Evolutionary conservation across 2,113 vertebrate species (phyloP), one percentile per base, ranked within the genome.

Genomic region (Sinocyclocheilus rhinocerous): DNA sequence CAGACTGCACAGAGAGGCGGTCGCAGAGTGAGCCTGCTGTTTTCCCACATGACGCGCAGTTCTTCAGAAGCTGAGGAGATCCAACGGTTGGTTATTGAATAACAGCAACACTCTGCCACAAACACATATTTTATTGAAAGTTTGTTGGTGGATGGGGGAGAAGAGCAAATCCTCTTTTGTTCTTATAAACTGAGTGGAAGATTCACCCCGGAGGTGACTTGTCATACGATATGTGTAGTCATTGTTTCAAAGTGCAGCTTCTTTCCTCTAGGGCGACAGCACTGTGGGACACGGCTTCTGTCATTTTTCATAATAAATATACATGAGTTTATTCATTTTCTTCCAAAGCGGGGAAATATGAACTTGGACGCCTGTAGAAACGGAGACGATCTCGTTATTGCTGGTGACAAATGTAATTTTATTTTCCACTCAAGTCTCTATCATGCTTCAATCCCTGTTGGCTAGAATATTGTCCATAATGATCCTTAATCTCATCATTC

Each of bases 321-420:
- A 89, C 83, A 87, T 78, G 83, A 89, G 61, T 85, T 87, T 82
- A 80, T 84, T 84, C 81, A 81, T 67, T 36, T 67, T 15, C 4
- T 65, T 55, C 45, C 24, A 83, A 80, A 73, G 57, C 4, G 6
- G n/a, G 63, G 73, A 55, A 81, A 85, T 83, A n/a, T 67, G 6
- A 57, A 65, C 63, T 45, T 57, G 61, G 69, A 24, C 57, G 24
- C 24, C 75, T 52, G 72, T 77, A 57, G 29, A 82, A 78, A 76
- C 6, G 2, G 45, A 84, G 33, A 57, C 18, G 42, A 57, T 67
- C 73, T 79, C 36, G 67, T 86, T 63, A 83, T 78, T 55, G 50
- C 39, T 50, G 48, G 69, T 45, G 67, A 76, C 77, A 75, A 78
- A 89, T 84, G 36, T 73, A 84, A 81, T 89, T 84, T 84, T 55